Evolutionary conservation across 2,113 vertebrate species (phyloP).

Genomic region (Carassius carassius): DNA sequence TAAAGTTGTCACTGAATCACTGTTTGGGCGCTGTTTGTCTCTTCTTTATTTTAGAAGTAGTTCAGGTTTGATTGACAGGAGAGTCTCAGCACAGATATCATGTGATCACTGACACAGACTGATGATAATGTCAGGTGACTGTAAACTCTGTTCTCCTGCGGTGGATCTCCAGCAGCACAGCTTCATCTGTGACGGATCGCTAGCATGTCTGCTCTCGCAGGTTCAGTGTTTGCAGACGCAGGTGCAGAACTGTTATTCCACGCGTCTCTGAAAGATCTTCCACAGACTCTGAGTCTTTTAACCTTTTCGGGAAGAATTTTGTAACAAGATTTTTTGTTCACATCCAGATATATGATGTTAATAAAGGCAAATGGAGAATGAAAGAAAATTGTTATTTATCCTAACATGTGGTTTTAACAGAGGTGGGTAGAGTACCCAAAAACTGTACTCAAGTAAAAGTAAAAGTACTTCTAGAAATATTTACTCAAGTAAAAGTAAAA

Average conservation of each 20-base stretch:
- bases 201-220: not conserved
- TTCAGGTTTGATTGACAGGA: not conserved
- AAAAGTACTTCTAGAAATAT: no score
- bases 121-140: no score
- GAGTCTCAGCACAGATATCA: not conserved
- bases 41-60: not conserved
- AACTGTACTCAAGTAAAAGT: no score
- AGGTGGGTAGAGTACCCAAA: no score
- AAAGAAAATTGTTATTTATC: not conserved
- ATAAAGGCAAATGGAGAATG: not conserved
- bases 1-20: no score
- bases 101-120: not conserved
- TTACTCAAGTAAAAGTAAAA: no score
- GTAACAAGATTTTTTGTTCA: not conserved
- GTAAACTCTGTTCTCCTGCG: no score
- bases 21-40: not conserved
- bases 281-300: not conserved
- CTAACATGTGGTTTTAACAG: no score
- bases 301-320: not conserved
- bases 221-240: conserved; percentile 10
- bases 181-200: conserved; percentile 26
- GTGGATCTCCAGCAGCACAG: conserved; percentile 44
- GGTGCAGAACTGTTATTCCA: conserved; percentile 17
- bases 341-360: not conserved
- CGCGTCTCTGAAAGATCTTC: no score